Base-by-base conservation (phyloP, 2,113 vertebrate species). In the Uropsilus gracilis region DNA sequence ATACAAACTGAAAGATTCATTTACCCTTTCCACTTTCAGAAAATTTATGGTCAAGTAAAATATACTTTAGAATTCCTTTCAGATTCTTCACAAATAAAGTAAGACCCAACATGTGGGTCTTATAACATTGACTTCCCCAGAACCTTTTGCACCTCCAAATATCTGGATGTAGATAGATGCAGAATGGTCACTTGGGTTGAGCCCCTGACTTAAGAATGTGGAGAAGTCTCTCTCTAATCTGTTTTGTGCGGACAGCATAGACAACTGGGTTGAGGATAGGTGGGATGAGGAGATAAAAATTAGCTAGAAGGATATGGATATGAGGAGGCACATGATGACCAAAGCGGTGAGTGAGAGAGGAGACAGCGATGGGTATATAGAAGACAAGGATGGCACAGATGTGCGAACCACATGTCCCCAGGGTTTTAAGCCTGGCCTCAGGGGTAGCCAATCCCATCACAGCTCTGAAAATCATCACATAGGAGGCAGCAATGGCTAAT, bases 201-300 rank as follows among this genome's bases (percentile, higher is more conserved):
- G 75, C 11, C 12, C 66, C 71, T 59, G 61, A 34, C 48, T 96
- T 97, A 26, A 97, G 64, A 44, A 97, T 59, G 12, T 86, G 89
- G 13, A 95, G 86, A 90, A 97, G 69, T 34, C 93, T 90, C 57
- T 96, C 39, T 88, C 66, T 50, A 76, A 98, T 98, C 94, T 98
- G 96, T 86, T 95, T 96, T 46, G 96, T 98, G 2, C 88, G 75
- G 32, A 97, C 88, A 77, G 97, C 97, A 93, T 98, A 98, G 71
- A 98, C 97, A 69, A 97, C 61, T n/a, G 98, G 97, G 57, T 98
- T 98, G 73, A 98, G 86, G 46, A 97, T 87, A 12, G 97, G 97
- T 53, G 97, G 97, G 53, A 98, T 95, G 57, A 97, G 96, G 57
- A 98, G 89, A 22, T 98, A 98, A 71, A 98, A 91, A 37, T 97